Evolutionary conservation across 2,797 vertebrate genomes (phyloP).

Genomic region (Neoniphon sammara): DNA sequence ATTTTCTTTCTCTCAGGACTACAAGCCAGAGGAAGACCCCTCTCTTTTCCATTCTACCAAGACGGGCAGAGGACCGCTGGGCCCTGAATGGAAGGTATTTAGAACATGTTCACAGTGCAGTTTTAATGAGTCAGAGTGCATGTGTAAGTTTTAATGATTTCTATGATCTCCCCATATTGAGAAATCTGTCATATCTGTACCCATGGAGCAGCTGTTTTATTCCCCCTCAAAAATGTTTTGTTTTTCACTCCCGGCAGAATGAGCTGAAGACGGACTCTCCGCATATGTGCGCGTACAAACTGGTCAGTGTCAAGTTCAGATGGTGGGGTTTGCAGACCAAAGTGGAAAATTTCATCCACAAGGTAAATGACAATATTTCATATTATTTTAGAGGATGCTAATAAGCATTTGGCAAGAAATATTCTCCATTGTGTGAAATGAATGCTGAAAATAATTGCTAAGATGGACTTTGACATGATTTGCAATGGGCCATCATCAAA

Average conservation of each 20-base stretch:
- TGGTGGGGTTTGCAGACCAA: constrained; percentile 98
- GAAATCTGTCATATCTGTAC: background rate
- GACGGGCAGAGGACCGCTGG: constrained; percentile 92
- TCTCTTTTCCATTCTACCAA: constrained; percentile 91
- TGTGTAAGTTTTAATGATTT: too few species aligned
- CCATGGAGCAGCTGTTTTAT: background rate
- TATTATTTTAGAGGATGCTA: background rate
- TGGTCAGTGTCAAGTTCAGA: constrained; percentile 97
- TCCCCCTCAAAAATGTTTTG: background rate
- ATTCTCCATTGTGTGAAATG: background rate
- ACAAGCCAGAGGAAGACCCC: constrained; percentile 94
- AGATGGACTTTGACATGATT: background rate
- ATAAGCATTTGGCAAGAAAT: background rate
- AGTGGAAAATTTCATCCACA: constrained; percentile 96
- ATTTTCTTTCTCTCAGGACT: constrained; percentile 84
- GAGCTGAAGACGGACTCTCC: constrained; percentile 90
- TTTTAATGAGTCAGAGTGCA: too few species aligned
- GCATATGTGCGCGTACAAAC: constrained; percentile 97
- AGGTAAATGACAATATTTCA: constrained; percentile 77
- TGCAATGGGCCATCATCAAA: background rate
- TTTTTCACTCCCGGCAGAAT: constrained; percentile 79
- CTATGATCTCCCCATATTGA: too few species aligned
- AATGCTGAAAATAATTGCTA: too few species aligned
- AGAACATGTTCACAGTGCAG: background rate
- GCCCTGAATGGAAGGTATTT: constrained; percentile 94